Evolutionary conservation across 1,140 invertebrate genomes (phyloP), one percentile per base, ranked within the genome.

Genomic region (Anastrepha obliqua): DNA sequence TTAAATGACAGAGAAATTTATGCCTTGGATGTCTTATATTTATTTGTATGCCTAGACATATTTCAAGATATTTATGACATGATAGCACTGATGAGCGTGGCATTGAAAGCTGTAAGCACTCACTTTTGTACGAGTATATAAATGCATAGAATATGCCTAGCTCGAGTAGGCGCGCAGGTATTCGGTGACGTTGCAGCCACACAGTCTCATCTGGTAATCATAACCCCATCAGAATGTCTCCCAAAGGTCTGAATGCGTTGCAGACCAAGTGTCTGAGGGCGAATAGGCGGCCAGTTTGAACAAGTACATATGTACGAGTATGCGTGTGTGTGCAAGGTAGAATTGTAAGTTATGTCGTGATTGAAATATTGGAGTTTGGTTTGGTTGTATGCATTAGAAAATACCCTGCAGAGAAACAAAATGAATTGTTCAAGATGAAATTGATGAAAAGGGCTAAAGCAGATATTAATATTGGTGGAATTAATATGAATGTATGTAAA

Each of bases 171-270:
- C 6, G n/a, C 17, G 17, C 74, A 51, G 74, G 47, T 81, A 20
- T 81, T 0, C 51, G 29, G 17, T 55, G n/a, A 8, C 0, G 9
- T 81, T 81, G 74, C 47, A n/a, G 74, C 74, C 74, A 55, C 44
- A 81, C 74, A 81, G 74, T 81, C 74, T 81, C 74, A 55, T 81
- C 42, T 65, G 85, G 85, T 65, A 60, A 65, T 86, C 58, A 60
- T 60, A 60, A 44, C 20, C 42, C 42, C 87, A 87, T 87, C 87
- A 64, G 70, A 87, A 81, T 78, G 87, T 87, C 87, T 87, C 87
- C 87, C 67, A 74, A 87, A 87, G 87, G 87, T 87, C 87, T 87
- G 51, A 59, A 58, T 55, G 67, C 29, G n/a, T 58, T 74, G 42
- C 55, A 87, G 87, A 87, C 87, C 87, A 87, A 78, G 55, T 78